Evolutionary conservation across 2,888 invertebrate species (phyloP).

Genomic region (Amiota minor): DNA sequence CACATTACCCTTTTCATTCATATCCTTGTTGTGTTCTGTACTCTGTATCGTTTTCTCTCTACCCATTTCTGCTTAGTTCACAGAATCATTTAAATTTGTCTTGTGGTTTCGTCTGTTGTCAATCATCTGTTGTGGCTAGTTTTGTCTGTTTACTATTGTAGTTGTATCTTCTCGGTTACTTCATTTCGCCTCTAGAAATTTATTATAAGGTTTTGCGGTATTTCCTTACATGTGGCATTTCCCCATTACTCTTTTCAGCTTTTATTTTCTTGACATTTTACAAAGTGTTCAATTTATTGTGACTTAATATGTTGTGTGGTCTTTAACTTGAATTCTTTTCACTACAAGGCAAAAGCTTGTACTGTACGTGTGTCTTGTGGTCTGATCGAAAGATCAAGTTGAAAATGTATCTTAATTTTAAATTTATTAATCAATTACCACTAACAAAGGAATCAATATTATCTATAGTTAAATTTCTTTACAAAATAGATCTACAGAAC

Average conservation of each 20-base stretch:
- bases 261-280: neutral
- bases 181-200: neutral
- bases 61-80: slow-evolving; percentile 2
- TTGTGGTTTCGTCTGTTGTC: slow-evolving; percentile 61
- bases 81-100: slow-evolving; percentile 65
- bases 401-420: no score
- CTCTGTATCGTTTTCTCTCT: slow-evolving; percentile 33
- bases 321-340: neutral
- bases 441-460: no score
- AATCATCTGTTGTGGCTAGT: slow-evolving; percentile 57
- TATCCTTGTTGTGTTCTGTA: slow-evolving; percentile 27
- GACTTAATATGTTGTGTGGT: slow-evolving; percentile 4
- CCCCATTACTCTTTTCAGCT: neutral
- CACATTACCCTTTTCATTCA: neutral
- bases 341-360: neutral
- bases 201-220: slow-evolving; percentile 7
- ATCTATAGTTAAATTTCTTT: no score
- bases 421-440: no score
- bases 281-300: slow-evolving; percentile 5
- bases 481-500: no score
- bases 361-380: neutral
- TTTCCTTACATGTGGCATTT: slow-evolving; percentile 12
- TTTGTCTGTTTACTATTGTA: slow-evolving; percentile 32
- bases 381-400: slow-evolving; percentile 7
- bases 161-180: neutral